A percentile compares a stretch with the other conserved stretches of the same genome.
Evolutionary conservation across 2,888 invertebrate species (phyloP).

Genomic region (Drosophila nigritarsus): DNA sequence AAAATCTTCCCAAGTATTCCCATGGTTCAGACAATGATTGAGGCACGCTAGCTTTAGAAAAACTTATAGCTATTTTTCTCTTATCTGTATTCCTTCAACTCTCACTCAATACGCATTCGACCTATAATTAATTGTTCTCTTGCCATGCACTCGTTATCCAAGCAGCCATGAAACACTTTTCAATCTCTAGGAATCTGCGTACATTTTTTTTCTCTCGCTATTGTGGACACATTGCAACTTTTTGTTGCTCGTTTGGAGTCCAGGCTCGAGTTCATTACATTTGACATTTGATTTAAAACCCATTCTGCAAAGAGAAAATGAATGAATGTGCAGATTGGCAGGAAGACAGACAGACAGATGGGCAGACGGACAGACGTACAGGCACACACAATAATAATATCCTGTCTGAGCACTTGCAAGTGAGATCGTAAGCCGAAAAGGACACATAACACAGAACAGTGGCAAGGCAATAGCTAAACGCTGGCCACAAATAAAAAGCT

Average conservation of each 20-base stretch:
- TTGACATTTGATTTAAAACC: constrained; percentile 61
- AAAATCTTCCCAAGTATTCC: background rate
- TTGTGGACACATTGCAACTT: constrained; percentile 16
- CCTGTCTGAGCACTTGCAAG: constrained; percentile 56
- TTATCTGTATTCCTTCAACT: background rate
- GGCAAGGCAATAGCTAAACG: constrained; percentile 22
- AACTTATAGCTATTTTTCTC: background rate
- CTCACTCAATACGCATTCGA: background rate
- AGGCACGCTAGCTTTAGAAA: background rate
- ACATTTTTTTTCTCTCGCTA: background rate
- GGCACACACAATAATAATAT: constrained; percentile 55
- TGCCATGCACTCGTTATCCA: constrained; percentile 5
- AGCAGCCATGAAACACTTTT: constrained; percentile 6
- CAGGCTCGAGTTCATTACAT: constrained; percentile 49
- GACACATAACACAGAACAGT: constrained; percentile 9
- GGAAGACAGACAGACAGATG: constrained; percentile 6
- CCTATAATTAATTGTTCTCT: constrained; percentile 19
- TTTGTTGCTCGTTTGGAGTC: constrained; percentile 9
- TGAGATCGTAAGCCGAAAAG: constrained; percentile 38
- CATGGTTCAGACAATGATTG: background rate
- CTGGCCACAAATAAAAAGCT: constrained; percentile 57
- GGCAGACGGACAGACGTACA: constrained; percentile 1
- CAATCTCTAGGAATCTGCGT: background rate
- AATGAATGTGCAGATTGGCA: constrained; percentile 6
- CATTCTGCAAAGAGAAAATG: constrained; percentile 27